These are phyloP conservation scores for Formica selysi DNA, from an alignment of 1,140 invertebrate genomes.

Conservation along the genomic window DNA sequence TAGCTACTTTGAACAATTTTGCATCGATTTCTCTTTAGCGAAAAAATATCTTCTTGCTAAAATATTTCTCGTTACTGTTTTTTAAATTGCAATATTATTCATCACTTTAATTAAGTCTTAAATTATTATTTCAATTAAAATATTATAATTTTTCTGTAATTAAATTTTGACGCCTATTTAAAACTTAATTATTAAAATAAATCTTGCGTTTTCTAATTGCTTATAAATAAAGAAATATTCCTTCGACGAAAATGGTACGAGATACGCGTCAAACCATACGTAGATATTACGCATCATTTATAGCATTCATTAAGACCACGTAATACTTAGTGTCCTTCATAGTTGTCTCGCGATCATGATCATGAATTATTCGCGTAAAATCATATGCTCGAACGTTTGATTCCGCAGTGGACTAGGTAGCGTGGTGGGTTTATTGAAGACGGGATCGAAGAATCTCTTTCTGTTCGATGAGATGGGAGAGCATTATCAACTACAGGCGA, in stretches of 20 bases:
- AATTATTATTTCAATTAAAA: neutral
- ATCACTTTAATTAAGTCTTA: neutral
- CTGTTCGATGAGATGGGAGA: constrained; percentile 91
- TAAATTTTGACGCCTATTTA: neutral
- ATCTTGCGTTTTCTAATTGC: neutral
- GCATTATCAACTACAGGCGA: constrained; percentile 91
- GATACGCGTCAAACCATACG: constrained; percentile 17
- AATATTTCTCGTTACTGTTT: neutral
- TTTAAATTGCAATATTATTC: neutral
- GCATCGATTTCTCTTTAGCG: neutral
- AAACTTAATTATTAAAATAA: neutral
- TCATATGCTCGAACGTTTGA: constrained; percentile 55
- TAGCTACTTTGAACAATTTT: neutral
- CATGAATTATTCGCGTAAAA: constrained; percentile 64
- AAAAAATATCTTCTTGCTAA: neutral
- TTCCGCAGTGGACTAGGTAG: constrained; percentile 87
- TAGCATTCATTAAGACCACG: constrained; percentile 25
- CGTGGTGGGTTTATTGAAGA: constrained; percentile 93
- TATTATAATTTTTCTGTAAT: neutral
- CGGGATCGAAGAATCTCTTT: constrained; percentile 94
- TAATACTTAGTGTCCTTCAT: neutral
- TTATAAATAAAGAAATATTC: neutral
- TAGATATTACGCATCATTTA: constrained; percentile 22
- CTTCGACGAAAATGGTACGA: constrained; percentile 4
- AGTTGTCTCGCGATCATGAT: constrained; percentile 5